Percentiles rank a stretch among this genome's conserved stretches.
These are phyloP conservation scores for Erythrolamprus reginae DNA, from an alignment of 2,113 vertebrate genomes.

Conservation along the genomic window DNA sequence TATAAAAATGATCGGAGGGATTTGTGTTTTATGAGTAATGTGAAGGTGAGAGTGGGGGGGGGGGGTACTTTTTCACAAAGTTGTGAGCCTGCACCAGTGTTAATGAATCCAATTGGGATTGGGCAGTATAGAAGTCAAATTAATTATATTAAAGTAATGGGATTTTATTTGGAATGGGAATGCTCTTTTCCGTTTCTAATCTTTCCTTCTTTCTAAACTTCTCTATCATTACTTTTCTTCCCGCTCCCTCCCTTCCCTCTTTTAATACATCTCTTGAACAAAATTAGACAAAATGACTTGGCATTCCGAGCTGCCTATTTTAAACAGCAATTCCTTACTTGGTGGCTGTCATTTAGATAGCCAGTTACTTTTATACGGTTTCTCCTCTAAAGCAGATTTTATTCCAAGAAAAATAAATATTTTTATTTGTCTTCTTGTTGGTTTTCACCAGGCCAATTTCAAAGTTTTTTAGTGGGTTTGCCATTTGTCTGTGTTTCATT, in stretches of 20 bases:
- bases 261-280: background rate
- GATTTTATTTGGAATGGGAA: no score
- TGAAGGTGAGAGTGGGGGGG: background rate
- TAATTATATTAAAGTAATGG: no score
- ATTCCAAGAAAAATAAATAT: background rate
- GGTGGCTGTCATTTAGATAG: no score
- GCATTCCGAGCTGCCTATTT: background rate
- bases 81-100: background rate
- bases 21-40: background rate
- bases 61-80: background rate
- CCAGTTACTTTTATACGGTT: background rate
- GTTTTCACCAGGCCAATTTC: background rate
- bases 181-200: background rate
- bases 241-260: background rate
- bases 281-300: background rate
- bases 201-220: background rate
- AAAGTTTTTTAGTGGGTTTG: background rate
- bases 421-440: background rate
- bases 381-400: background rate
- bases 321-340: background rate
- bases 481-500: background rate
- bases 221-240: background rate
- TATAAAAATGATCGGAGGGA: background rate
- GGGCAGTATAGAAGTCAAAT: no score
- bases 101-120: background rate